Base-by-base conservation (phyloP, 2,797 vertebrate species). In the Crenichthys baileyi region DNA sequence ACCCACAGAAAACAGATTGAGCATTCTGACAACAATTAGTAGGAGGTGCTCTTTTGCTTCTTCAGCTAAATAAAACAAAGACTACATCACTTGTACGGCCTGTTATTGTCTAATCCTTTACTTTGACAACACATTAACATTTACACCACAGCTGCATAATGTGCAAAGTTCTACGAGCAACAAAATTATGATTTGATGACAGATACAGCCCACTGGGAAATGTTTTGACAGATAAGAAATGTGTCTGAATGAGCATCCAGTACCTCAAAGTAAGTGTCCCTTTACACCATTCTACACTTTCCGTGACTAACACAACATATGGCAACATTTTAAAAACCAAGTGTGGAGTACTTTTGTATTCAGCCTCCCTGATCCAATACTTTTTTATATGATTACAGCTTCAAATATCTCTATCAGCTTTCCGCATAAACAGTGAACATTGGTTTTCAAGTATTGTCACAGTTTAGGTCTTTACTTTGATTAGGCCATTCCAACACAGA, bases 61-160 rank as follows among this genome's bases (percentile, higher is more conserved):
- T 24, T 56, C 11, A 51, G 2, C 22, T 39, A 18, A 72, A 51
- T 51, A 53, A 31, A 51, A 71, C 46, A 71, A 15, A 56, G 46
- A 73, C 31, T n/a, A 1, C 51, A 73, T 58, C 55, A 78, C 75
- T 75, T 86, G 39, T 79, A 82, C 80, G 55, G 15, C 53, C 73
- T 83, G 41, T 20, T 41, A 73, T 44, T 60, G 72, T 58, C 15
- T n/a, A 58, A 73, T 24, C 12, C 53, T 12, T 74, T 29, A 20
- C 39, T 74, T 20, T 12, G 39, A 60, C n/a, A 74, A 56, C 13
- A 44, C 72, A 72, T 72, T 18, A 31, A 13, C 16, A 7, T 72
- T 72, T 51, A 20, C 26, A 72, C 16, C 29, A 53, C 48, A 72
- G 26, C 26, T 72, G 48, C 18, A 36, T 53, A 24, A 53, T 13